A percentile compares a stretch with the other conserved stretches of the same genome.
Evolutionary conservation across 2,888 invertebrate species (phyloP).

Genomic region (Melanotus villosus): DNA sequence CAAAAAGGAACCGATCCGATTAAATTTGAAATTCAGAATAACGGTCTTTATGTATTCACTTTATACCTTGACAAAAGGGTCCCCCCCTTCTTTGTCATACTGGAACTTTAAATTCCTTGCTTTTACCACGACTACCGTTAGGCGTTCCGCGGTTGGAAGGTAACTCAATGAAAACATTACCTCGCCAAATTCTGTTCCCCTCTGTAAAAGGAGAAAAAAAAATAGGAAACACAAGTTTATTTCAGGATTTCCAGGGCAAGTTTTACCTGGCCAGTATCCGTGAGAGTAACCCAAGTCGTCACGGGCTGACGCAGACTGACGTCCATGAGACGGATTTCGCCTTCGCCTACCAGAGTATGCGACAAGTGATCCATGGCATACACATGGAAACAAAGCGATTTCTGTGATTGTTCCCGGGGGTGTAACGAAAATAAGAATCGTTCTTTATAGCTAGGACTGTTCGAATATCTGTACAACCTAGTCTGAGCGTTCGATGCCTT

Average conservation of each 20-base stretch:
- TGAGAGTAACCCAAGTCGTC: constrained; percentile 84
- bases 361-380: constrained; percentile 76
- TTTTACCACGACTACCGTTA: constrained; percentile 84
- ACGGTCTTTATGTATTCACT: constrained; percentile 7
- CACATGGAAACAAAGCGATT: constrained; percentile 78
- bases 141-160: constrained; percentile 84
- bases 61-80: constrained; percentile 83
- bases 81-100: constrained; percentile 72
- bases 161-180: constrained; percentile 87
- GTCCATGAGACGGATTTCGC: constrained; percentile 77
- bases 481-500: constrained; percentile 79
- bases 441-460: constrained; percentile 84
- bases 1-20: constrained; percentile 20
- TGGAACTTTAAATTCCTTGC: constrained; percentile 80
- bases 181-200: constrained; percentile 81
- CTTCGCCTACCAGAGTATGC: constrained; percentile 78
- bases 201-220: constrained; percentile 69
- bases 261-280: constrained; percentile 78
- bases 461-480: constrained; percentile 77
- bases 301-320: constrained; percentile 77
- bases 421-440: constrained; percentile 79
- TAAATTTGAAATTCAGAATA: constrained; percentile 25
- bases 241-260: neutral
- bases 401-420: constrained; percentile 72
- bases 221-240: neutral